These are phyloP conservation scores for Heliconius cydno DNA, from an alignment of 2,888 invertebrate species.

Conservation along the genomic window DNA sequence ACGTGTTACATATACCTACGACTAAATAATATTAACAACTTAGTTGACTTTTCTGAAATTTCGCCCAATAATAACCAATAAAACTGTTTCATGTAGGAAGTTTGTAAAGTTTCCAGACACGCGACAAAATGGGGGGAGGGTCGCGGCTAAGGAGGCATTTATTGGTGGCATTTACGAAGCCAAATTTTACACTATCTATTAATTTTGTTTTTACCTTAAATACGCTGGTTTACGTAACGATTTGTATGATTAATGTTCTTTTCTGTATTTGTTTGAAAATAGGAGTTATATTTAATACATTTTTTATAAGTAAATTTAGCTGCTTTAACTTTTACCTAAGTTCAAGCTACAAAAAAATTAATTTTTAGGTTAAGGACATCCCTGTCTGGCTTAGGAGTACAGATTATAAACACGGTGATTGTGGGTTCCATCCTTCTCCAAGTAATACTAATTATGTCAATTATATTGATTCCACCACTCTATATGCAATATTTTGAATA, in stretches of 20 bases:
- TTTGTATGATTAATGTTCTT: not conserved
- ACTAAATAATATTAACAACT: not conserved
- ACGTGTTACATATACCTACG: not conserved
- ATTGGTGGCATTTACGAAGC: conserved; percentile 20
- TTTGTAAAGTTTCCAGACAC: conserved; percentile 27
- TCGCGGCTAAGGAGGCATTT: conserved; percentile 28
- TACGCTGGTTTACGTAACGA: conserved; percentile 1
- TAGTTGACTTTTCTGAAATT: conserved; percentile 18
- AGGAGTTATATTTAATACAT: no score
- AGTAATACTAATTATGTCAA: no score
- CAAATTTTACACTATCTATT: conserved; percentile 21
- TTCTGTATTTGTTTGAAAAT: no score
- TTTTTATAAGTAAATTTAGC: no score
- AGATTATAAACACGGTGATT: no score
- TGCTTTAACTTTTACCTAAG: no score
- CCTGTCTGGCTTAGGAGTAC: no score
- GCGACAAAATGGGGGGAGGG: conserved; percentile 19
- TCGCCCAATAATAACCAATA: conserved; percentile 24
- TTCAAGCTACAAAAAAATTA: no score
- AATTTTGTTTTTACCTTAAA: conserved; percentile 24
- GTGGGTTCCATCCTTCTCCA: no score
- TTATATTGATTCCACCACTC: no score
- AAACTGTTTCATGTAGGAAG: conserved; percentile 24
- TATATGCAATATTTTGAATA: no score
- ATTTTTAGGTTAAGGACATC: no score